Conservation (phyloP, 1,140 invertebrate genomes). For the Gonatopus flavifemur region DNA sequence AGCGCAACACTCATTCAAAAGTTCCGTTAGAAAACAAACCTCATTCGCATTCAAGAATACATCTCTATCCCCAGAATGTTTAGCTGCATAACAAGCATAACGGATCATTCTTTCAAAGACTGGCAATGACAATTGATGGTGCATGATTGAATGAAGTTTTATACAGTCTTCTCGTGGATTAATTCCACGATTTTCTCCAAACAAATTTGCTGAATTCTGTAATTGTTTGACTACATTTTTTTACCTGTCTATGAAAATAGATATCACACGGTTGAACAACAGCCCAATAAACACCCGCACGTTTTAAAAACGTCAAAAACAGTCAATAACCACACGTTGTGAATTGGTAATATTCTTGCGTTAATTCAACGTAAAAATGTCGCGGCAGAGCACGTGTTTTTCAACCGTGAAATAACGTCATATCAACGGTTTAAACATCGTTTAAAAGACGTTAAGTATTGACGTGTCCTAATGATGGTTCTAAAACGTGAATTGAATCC, state of each 20-base stretch:
- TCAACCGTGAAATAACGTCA: too few relatives aligned
- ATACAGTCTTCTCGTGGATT: slow-evolving; percentile 11
- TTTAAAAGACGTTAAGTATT: too few relatives aligned
- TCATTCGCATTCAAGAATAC: slow-evolving; percentile 1
- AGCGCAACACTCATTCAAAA: not conserved
- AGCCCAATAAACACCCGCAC: too few relatives aligned
- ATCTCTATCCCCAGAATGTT: not conserved
- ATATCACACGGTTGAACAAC: too few relatives aligned
- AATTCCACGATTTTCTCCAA: slow-evolving; percentile 11
- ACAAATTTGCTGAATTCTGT: slow-evolving; percentile 11
- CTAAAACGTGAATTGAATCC: too few relatives aligned
- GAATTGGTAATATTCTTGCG: too few relatives aligned
- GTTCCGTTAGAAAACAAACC: slow-evolving; percentile 6
- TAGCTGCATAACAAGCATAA: slow-evolving; percentile 8
- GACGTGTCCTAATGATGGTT: too few relatives aligned
- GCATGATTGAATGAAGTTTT: slow-evolving; percentile 16
- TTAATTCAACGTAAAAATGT: too few relatives aligned
- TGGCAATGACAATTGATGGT: slow-evolving; percentile 13
- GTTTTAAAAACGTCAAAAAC: too few relatives aligned
- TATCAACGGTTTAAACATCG: too few relatives aligned
- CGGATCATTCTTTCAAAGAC: slow-evolving; percentile 12
- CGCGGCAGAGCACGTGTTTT: too few relatives aligned
- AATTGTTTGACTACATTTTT: slow-evolving; percentile 21
- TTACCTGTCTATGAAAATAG: slow-evolving; percentile 28
- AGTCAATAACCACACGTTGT: too few relatives aligned